A percentile compares a stretch with the other conserved stretches of the same genome.
These are phyloP conservation scores for Amblyornis subalaris DNA, from an alignment of 2,113 vertebrate genomes.

Conservation along the genomic window DNA sequence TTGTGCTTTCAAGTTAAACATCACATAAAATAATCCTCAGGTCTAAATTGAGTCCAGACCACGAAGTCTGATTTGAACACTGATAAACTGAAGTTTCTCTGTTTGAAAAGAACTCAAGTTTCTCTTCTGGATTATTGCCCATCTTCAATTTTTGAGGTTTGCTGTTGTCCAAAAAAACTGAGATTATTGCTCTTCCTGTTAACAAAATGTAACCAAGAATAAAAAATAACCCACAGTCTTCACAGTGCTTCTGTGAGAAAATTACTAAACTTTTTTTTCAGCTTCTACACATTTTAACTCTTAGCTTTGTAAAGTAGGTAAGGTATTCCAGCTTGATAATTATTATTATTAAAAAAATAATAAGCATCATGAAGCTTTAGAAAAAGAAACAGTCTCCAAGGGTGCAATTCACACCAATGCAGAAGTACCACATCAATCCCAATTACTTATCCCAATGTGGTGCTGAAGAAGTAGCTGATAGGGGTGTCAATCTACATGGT, in stretches of 20 bases:
- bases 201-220: neutral
- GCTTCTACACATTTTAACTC: neutral
- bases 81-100: constrained; percentile 26
- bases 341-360: neutral
- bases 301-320: neutral
- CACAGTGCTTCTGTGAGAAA: neutral
- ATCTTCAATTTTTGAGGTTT: constrained; percentile 7
- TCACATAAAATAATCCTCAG: constrained; percentile 24
- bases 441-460: neutral
- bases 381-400: neutral
- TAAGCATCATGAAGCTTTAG: neutral
- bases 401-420: neutral
- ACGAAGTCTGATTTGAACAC: constrained; percentile 8
- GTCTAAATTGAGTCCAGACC: constrained; percentile 55
- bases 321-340: neutral
- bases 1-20: constrained; percentile 35
- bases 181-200: neutral
- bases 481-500: neutral
- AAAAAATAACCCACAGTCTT: neutral
- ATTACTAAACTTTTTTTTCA: neutral
- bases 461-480: neutral
- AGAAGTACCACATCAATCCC: neutral
- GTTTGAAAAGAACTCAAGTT: constrained; percentile 17
- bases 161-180: neutral
- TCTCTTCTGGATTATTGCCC: constrained; percentile 28